phyloP scores from a whole-genome alignment of 2,888 invertebrate species.

The Nomada fucata region DNA sequence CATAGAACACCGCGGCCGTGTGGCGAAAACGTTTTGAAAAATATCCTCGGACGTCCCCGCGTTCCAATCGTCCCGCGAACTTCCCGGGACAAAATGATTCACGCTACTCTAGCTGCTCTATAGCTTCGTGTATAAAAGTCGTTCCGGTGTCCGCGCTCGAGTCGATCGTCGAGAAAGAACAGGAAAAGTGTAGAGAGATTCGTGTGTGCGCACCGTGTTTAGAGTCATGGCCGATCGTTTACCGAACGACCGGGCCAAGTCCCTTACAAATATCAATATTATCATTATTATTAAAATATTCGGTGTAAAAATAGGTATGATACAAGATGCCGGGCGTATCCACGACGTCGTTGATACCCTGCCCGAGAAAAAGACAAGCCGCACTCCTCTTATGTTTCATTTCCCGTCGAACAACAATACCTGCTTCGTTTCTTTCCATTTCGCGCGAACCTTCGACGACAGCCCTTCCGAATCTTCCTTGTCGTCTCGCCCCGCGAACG shows the following conservation, averaged over 20 bases:
- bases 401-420: not conserved
- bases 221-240: conserved; percentile 33
- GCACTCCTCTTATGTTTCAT: conserved; percentile 10
- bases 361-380: conserved; percentile 47
- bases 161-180: conserved; percentile 61
- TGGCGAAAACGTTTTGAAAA: conserved; percentile 26
- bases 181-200: conserved; percentile 58
- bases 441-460: not conserved
- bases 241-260: not conserved
- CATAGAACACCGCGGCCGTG: not conserved
- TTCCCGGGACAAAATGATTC: conserved; percentile 3
- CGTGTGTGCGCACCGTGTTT: conserved; percentile 65
- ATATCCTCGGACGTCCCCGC: conserved; percentile 9
- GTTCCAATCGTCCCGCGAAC: not conserved
- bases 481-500: not conserved
- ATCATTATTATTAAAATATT: conserved; percentile 80
- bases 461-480: not conserved
- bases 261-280: conserved; percentile 65
- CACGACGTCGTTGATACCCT: conserved; percentile 27
- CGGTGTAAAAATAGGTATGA: conserved; percentile 83
- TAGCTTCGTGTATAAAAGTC: conserved; percentile 54
- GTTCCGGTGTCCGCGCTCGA: conserved; percentile 61
- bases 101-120: conserved; percentile 52
- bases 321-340: conserved; percentile 53
- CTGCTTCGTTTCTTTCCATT: not conserved